Base-by-base conservation (phyloP, 2,113 vertebrate species). In the Cavia aperea region DNA sequence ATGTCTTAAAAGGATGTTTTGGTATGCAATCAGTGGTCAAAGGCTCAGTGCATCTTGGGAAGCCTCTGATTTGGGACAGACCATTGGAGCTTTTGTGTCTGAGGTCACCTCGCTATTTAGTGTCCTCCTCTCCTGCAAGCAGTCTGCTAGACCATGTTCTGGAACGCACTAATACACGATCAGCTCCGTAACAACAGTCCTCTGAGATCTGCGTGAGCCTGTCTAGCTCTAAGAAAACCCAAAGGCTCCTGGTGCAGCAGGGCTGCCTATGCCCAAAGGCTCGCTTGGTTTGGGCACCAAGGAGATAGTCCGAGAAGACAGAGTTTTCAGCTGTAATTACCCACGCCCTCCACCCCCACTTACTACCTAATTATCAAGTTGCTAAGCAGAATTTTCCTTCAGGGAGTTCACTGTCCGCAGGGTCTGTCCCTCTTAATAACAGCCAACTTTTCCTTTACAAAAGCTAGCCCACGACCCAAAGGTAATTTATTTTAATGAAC, bases 401-500 rank as follows among this genome's bases (percentile, higher is more conserved):
- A 46, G 84, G 81, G 70, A 60, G 33, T 29, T 51, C 46, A 65
- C 86, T 93, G 68, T 96, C 91, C 95, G 39, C 70, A 19, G 86
- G 86, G 83, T 89, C 89, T 92, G 18, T 49, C 82, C 93, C 72
- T 93, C 93, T 94, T 96, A 94, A 79, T 81, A 95, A 94, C 31
- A 95, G 86, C 90, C 63, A 94, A 82, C 29, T 94, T 94, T 65
- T 68, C 90, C 63, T 93, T 96, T 90, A 95, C 81, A 89, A 94
- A 96, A 33, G 92, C 90, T 77, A 94, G 39, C 94, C 60, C 24
- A 93, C 88, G 96, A 93, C 16, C 73, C 79, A 93, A 95, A 93
- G 43, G 73, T 94, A 85, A 91, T 93, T 88, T 90, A 95, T 77
- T 84, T 43, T 95, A 96, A 95, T 93, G 88, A 93, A 94, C 60